A percentile compares a stretch with the other conserved stretches of the same genome.
Conservation (phyloP, 2,888 invertebrate genomes). For the Kuschelorhynchus macadamiae region DNA sequence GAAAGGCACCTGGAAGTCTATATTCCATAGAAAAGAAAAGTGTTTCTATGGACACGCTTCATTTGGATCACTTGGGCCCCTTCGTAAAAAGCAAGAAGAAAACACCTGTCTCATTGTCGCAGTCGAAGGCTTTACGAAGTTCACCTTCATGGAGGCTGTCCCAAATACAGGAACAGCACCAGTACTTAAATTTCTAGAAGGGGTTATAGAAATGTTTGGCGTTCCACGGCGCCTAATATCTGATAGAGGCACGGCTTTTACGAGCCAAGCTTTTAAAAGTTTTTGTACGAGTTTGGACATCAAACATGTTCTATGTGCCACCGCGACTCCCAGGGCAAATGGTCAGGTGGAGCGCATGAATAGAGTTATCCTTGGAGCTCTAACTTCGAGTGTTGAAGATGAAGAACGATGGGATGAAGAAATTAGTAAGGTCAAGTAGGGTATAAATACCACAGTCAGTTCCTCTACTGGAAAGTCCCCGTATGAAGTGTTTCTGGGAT, state of each 20-base stretch:
- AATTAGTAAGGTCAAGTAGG: constrained; percentile 47
- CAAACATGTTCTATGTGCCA: constrained; percentile 53
- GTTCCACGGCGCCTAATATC: constrained; percentile 42
- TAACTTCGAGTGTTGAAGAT: constrained; percentile 41
- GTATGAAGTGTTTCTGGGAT: constrained; percentile 54
- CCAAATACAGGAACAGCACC: constrained; percentile 36
- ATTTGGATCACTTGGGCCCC: constrained; percentile 54
- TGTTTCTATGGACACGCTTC: constrained; percentile 56
- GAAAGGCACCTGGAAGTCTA: constrained; percentile 46
- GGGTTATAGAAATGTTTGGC: not conserved
- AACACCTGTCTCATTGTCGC: constrained; percentile 6
- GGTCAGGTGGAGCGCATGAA: constrained; percentile 57
- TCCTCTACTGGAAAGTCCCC: constrained; percentile 49
- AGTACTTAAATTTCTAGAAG: constrained; percentile 22
- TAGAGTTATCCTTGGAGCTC: constrained; percentile 45
- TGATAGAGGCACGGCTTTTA: constrained; percentile 52
- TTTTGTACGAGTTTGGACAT: constrained; percentile 46
- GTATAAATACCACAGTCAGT: constrained; percentile 48
- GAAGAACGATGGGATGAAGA: constrained; percentile 53
- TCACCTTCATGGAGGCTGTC: constrained; percentile 39
- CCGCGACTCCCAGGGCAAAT: constrained; percentile 56
- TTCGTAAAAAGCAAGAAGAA: not conserved
- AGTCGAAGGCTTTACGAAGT: constrained; percentile 56
- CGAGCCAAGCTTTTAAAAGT: constrained; percentile 50
- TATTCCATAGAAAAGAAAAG: not conserved